Base-by-base conservation (phyloP, 2,797 vertebrate species). In the Luscinia megarhynchos region DNA sequence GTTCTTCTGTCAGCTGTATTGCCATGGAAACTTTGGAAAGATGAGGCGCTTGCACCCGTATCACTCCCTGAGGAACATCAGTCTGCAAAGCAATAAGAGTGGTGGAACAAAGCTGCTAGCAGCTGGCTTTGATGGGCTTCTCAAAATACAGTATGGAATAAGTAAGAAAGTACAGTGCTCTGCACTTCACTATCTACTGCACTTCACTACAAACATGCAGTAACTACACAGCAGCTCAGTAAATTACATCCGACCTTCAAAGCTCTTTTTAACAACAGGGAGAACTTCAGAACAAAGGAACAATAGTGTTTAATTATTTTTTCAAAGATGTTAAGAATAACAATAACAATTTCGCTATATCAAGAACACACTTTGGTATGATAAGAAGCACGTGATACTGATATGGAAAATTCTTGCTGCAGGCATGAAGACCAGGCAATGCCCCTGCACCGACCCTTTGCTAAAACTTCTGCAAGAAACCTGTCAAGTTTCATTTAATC, bases 1-100 rank as follows among this genome's bases (percentile, higher is more conserved):
- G 96, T 63, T 99, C 98, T 96, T 98, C 99, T 4, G 99, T 99
- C 66, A 99, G 98, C 98, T 99, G 98, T 90, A 99, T 97, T n/a
- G 98, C 99, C 99, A 99, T 99, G 84, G 99, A 99, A 95, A 99
- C 98, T 98, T 99, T 99, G 8, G 97, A 99, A 98, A 99, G 99
- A 98, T 99, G 99, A 41, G 99, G 99, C 2, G 99, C 99, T 84
- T 99, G 99, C 61, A 99, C 99, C 95, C 99, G 98, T 95, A 99
- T 99, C 90, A 99, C 98, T 91, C 99, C 98, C 97, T 98, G 98
- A 89, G 98, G 98, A 88, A 97, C 97, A 76, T 99, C 99, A 98
- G 98, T 96, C 98, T 98, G 96, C 94, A 96, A 97, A 96, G 97
- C 96, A 98, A 95, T 97, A 95, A 98, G n/a, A 61, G 96, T 93